phyloP scores from a whole-genome alignment of 2,888 invertebrate genomes.

The Meiosimyza platycephala region DNA sequence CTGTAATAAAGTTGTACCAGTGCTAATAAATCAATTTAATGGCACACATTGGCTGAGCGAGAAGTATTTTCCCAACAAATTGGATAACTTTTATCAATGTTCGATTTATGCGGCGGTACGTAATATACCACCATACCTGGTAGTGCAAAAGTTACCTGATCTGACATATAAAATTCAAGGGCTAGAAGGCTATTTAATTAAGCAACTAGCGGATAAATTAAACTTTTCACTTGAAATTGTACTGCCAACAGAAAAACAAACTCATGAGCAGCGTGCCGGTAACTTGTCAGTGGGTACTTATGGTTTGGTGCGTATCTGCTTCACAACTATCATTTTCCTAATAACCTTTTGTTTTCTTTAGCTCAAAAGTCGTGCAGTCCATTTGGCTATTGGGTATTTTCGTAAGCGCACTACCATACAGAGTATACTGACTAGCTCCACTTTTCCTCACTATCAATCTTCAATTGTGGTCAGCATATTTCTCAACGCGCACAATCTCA shows the following conservation, averaged over 20 bases:
- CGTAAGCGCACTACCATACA: slow-evolving; percentile 43
- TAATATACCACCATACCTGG: slow-evolving; percentile 40
- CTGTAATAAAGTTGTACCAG: slow-evolving; percentile 45
- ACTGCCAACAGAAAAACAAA: not conserved
- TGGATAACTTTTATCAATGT: slow-evolving; percentile 50
- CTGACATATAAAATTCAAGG: not conserved
- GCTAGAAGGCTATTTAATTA: slow-evolving; percentile 20
- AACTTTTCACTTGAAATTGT: slow-evolving; percentile 21
- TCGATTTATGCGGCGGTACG: slow-evolving; percentile 40
- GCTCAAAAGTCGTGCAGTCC: slow-evolving; percentile 44
- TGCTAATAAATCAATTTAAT: slow-evolving; percentile 49
- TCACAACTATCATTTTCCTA: not conserved
- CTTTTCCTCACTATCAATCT: slow-evolving; percentile 50
- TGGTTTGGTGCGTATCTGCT: not conserved
- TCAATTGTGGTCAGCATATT: slow-evolving; percentile 48
- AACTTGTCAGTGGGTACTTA: not conserved
- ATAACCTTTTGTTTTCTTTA: slow-evolving; percentile 16
- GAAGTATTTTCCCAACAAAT: slow-evolving; percentile 52
- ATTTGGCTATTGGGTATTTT: slow-evolving; percentile 52
- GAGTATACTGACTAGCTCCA: slow-evolving; percentile 45
- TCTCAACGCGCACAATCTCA: slow-evolving; percentile 45
- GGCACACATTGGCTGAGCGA: slow-evolving; percentile 46
- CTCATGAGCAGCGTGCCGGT: not conserved
- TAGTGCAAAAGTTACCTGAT: not conserved
- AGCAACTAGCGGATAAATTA: not conserved